Evolutionary conservation across 2,113 vertebrate genomes (phyloP).

Genomic region (Pterophyllum scalare): DNA sequence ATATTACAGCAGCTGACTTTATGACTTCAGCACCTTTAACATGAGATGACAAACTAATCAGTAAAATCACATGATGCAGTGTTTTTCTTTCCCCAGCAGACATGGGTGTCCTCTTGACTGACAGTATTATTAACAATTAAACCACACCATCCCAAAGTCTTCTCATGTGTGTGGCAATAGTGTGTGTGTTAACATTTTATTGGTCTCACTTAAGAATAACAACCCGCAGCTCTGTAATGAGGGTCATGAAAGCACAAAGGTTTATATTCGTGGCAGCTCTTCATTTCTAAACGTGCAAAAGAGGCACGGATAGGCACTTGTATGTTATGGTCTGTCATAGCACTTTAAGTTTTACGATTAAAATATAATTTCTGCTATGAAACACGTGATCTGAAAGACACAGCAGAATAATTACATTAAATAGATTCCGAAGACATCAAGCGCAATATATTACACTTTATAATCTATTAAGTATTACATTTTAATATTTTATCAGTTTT

Average conservation of each 20-base stretch:
- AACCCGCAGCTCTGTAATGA: conserved; percentile 30
- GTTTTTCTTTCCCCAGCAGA: conserved; percentile 50
- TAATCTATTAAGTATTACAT: fast-evolving
- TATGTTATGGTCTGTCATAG: neutral
- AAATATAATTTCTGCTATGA: conserved; percentile 9
- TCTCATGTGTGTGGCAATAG: neutral
- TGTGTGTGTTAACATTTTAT: conserved; percentile 6
- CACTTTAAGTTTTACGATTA: neutral
- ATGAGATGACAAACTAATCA: conserved; percentile 58
- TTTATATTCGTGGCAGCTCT: neutral
- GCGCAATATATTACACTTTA: neutral
- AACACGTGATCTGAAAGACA: neutral
- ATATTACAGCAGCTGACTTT: conserved; percentile 20
- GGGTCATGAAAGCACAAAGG: neutral
- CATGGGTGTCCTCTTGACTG: conserved; percentile 5
- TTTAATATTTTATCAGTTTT: neutral
- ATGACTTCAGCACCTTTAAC: conserved; percentile 37
- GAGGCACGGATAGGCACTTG: neutral
- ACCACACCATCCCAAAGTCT: neutral
- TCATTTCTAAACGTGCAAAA: conserved; percentile 21
- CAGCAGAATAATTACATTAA: neutral
- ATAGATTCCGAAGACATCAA: neutral
- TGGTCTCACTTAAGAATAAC: conserved; percentile 36
- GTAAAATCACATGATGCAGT: conserved; percentile 36
- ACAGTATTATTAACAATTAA: conserved; percentile 27